These are phyloP conservation scores for Gortyna flavago DNA, from an alignment of 2,888 invertebrate species.

Conservation along the genomic window DNA sequence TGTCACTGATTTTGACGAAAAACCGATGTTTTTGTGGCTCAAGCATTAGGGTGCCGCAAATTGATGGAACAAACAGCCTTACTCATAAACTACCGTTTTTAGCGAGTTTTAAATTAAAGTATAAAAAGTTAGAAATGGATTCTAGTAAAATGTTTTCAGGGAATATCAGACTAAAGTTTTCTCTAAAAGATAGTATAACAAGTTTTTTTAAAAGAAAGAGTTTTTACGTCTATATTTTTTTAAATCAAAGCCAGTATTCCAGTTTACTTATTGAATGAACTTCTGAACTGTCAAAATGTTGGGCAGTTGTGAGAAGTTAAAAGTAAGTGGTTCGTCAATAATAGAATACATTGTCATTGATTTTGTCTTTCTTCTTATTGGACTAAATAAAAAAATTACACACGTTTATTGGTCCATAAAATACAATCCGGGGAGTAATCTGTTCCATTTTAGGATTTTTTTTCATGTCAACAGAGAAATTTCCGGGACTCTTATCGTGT, in stretches of 20 bases:
- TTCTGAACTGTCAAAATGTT: neutral
- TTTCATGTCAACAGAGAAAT: conserved; percentile 20
- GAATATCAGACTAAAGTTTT: neutral
- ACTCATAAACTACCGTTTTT: conserved; percentile 41
- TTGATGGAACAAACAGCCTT: conserved; percentile 57
- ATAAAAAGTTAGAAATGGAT: neutral
- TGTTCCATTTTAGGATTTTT: neutral
- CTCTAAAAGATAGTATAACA: neutral
- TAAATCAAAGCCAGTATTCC: neutral
- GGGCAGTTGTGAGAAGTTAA: neutral
- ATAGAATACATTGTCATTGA: neutral
- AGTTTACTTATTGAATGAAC: neutral
- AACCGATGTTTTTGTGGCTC: neutral
- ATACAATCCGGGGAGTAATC: neutral
- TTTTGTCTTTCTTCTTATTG: neutral
- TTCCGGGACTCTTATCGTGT: conserved; percentile 22
- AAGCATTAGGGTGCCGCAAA: conserved; percentile 49
- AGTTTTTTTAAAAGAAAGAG: neutral
- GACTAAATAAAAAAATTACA: neutral
- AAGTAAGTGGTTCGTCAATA: neutral
- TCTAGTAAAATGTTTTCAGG: neutral
- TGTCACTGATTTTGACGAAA: neutral
- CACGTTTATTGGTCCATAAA: neutral
- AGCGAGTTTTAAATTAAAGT: conserved; percentile 53
- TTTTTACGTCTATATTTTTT: neutral